phyloP scores from a whole-genome alignment of 2,888 invertebrate species.

The Caenorhabditis virilis region DNA sequence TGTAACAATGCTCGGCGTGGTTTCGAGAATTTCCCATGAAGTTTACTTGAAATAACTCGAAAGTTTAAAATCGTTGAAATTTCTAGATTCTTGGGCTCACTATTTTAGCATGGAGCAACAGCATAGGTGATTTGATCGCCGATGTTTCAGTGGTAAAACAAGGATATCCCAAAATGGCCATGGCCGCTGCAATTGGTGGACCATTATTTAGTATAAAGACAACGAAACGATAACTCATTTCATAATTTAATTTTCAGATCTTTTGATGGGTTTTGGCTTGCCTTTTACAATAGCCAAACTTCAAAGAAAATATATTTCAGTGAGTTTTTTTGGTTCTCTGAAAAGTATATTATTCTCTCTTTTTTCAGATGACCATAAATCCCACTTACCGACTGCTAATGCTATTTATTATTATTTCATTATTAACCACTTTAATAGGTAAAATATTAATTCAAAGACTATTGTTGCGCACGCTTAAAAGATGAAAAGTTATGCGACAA shows the following conservation, averaged over 20 bases:
- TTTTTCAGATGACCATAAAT: conserved; percentile 23
- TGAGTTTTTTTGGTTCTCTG: no score
- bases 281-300: conserved; percentile 58
- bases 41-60: conserved; percentile 4
- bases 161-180: conserved; percentile 77
- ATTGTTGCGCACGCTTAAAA: background rate
- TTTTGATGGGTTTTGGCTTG: conserved; percentile 62
- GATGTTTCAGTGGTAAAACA: conserved; percentile 75
- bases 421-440: conserved; percentile 35
- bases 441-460: conserved; percentile 1
- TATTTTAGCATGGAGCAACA: conserved; percentile 77
- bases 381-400: conserved; percentile 40
- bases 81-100: conserved; percentile 73
- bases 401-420: conserved; percentile 38
- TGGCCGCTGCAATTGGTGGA: conserved; percentile 77
- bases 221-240: conserved; percentile 6
- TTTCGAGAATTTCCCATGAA: conserved; percentile 68
- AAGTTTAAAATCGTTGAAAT: no score
- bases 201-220: conserved; percentile 78
- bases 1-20: conserved; percentile 74
- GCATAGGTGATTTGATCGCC: conserved; percentile 75
- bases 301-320: conserved; percentile 53
- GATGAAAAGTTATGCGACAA: no score
- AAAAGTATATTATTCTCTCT: no score
- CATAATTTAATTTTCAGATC: conserved; percentile 41